Conservation (phyloP, 53 echinoderm and acorn worm genomes). For the Mesocentrotus franciscanus region DNA sequence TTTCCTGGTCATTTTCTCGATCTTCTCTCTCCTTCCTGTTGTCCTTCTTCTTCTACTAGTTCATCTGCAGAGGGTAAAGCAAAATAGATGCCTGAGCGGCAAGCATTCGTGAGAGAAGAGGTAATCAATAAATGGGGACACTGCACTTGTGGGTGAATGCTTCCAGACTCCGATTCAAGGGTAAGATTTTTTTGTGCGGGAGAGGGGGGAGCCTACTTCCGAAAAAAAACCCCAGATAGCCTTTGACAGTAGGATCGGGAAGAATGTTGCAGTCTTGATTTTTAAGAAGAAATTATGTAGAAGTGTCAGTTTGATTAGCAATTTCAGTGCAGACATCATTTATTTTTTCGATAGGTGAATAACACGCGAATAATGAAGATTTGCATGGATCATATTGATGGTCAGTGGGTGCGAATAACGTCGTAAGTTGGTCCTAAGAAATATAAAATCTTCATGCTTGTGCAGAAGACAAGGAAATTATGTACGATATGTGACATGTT, state of each 20-base stretch:
- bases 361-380: not conserved
- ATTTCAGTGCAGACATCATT: not conserved
- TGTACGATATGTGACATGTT: too few relatives aligned
- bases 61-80: not conserved
- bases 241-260: not conserved
- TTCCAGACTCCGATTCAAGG: constrained; percentile 17
- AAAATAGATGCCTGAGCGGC: not conserved
- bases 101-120: not conserved
- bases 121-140: constrained; percentile 27
- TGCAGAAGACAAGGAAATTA: too few relatives aligned
- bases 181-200: not conserved
- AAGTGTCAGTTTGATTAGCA: not conserved
- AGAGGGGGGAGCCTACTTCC: not conserved
- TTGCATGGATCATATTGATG: too few relatives aligned
- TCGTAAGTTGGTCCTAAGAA: too few relatives aligned
- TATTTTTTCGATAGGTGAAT: not conserved
- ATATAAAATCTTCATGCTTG: too few relatives aligned
- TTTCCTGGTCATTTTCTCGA: not conserved
- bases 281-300: not conserved
- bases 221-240: not conserved
- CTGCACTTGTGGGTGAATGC: constrained; percentile 19
- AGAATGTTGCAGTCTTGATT: not conserved
- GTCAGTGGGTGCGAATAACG: too few relatives aligned
- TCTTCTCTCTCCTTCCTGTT: not conserved
- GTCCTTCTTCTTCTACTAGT: not conserved